Conservation (phyloP, 2,113 vertebrate species). For the Dolichotis patagonum region DNA sequence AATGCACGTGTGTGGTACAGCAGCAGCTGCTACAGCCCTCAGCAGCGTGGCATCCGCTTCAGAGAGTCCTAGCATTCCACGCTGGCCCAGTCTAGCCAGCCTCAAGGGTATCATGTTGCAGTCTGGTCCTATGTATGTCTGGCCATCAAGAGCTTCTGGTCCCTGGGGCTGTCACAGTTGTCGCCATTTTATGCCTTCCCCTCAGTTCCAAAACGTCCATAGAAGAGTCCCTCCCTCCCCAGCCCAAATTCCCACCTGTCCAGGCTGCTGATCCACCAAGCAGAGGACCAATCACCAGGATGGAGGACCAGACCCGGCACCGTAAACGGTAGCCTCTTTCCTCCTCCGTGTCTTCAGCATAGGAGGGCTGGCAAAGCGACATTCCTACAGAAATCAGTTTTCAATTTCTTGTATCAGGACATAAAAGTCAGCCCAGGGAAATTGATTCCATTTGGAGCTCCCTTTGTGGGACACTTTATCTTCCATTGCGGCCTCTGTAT, state of each 20-base stretch:
- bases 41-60: neutral
- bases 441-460: constrained; percentile 71
- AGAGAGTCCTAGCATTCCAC: constrained; percentile 61
- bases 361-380: constrained; percentile 57
- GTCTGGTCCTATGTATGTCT: neutral
- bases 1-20: neutral
- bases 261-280: fast-evolving
- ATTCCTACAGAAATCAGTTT: constrained; percentile 79
- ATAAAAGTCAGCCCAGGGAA: constrained; percentile 80
- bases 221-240: neutral
- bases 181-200: neutral
- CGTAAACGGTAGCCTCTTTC: constrained; percentile 60
- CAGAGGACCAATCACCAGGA: neutral
- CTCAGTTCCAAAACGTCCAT: neutral
- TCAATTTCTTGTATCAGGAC: constrained; percentile 81
- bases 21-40: constrained; percentile 29
- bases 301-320: constrained; percentile 37
- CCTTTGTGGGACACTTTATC: constrained; percentile 73
- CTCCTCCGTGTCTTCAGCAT: neutral
- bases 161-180: constrained; percentile 4
- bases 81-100: constrained; percentile 21
- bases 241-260: neutral
- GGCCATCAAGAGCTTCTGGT: neutral
- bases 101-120: constrained; percentile 66
- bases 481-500: constrained; percentile 69